Base-by-base conservation (phyloP, 1,140 invertebrate species). In the Rhyacophila brunnea region DNA sequence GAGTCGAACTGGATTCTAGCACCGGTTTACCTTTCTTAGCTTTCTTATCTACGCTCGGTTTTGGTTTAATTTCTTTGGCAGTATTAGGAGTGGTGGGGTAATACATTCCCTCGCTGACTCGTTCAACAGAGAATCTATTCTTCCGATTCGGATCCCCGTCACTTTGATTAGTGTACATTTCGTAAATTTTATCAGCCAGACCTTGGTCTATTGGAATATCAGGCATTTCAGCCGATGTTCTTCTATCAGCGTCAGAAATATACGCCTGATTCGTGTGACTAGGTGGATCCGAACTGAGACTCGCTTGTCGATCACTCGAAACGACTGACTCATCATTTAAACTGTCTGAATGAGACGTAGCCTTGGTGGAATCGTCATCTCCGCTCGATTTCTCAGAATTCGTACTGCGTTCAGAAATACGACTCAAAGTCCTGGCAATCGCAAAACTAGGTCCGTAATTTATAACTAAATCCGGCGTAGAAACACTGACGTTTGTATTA, bases 371-470 rank as follows among this genome's bases (percentile, higher is more conserved):
- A 73, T 92, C 90, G 68, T 92, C 90, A 59, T 92, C 84, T 62
- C 89, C 85, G 68, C 87, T 89, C 1, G 84, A 81, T 68, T 81
- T 80, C 67, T 92, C 91, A 1, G 91, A 93, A 11, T 90, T 90
- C 6, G 91, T 93, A 58, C 90, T 92, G 17, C 90, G 79, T 75
- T 94, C 91, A 2, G 90, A 92, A 67, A 94, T 94, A 48, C 91
- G 78, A 1, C 90, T 93, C 14, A 93, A 77, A 0, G 91, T 93
- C 32, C 91, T 72, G 0, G 83, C 79, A 49, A 89, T 73, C 18
- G 85, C 84, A 79, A 92, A 87, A 14, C 85, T 85, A 48, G 83
- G 79, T 14, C 84, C 86, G 63, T 86, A 88, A 11, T 84, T 84
- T 50, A 88, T 79, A 48, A 89, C 84, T 42, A 86, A 79, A 65